Conservation (phyloP, 2,113 vertebrate species). For the Numenius arquata region DNA sequence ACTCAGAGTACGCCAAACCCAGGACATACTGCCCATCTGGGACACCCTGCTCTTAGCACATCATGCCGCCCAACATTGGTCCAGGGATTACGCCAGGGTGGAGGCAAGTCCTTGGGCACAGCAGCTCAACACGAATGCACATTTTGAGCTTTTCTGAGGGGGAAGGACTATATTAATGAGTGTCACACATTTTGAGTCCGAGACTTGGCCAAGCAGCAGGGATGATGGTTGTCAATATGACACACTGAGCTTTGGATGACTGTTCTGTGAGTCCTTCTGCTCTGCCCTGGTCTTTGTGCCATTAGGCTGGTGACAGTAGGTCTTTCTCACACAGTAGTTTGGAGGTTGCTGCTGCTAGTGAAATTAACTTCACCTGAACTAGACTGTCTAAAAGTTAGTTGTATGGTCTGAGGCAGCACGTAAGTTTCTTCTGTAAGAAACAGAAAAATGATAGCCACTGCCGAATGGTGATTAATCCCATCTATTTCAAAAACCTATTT, state of each 20-base stretch:
- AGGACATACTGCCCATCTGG: too few relatives aligned
- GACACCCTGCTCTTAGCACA: background rate
- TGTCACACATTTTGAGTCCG: rapidly evolving
- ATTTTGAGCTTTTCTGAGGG: background rate
- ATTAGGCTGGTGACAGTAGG: background rate
- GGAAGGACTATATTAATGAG: background rate
- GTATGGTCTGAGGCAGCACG: background rate
- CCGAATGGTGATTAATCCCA: background rate
- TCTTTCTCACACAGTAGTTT: background rate
- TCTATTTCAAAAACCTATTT: background rate
- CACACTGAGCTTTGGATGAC: background rate
- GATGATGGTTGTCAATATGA: background rate
- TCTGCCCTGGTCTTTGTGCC: background rate
- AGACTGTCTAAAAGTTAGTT: background rate
- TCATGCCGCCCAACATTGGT: background rate
- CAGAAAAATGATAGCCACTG: background rate
- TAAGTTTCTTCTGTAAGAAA: background rate
- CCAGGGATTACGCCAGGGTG: background rate
- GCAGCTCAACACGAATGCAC: rapidly evolving
- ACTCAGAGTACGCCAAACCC: background rate
- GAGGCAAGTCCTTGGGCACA: background rate
- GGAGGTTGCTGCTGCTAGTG: background rate
- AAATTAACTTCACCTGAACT: background rate
- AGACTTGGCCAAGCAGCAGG: background rate
- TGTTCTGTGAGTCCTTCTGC: background rate